Evolutionary conservation across 2,797 vertebrate species (phyloP).

Genomic region (Poecilia wingei): DNA sequence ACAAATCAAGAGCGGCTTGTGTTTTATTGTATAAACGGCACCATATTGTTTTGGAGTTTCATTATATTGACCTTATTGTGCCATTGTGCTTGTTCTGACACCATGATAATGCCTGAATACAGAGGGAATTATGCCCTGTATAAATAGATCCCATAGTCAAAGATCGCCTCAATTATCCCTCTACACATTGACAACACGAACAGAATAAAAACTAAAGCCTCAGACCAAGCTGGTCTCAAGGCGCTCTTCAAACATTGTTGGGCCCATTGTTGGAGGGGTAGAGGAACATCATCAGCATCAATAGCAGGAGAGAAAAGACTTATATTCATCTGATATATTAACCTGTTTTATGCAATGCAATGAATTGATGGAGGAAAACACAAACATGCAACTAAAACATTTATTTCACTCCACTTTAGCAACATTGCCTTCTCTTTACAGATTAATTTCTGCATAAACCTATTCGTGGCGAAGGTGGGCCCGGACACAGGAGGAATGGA

Average conservation of each 20-base stretch:
- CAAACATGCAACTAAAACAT: not conserved
- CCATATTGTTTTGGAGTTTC: conserved; percentile 83
- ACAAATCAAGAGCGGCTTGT: conserved; percentile 60
- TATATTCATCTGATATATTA: conserved; percentile 67
- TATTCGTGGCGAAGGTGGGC: not conserved
- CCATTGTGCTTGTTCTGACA: conserved; percentile 81
- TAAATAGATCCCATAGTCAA: conserved; percentile 82
- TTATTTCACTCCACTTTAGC: not conserved
- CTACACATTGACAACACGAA: conserved; percentile 78
- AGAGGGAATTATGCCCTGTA: conserved; percentile 81
- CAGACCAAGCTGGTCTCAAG: conserved; percentile 78
- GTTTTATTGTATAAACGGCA: conserved; percentile 73
- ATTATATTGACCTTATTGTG: conserved; percentile 84
- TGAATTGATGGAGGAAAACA: conserved; percentile 27
- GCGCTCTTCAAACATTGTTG: conserved; percentile 78
- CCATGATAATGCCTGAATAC: conserved; percentile 82
- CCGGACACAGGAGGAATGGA: not conserved
- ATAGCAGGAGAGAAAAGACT: conserved; percentile 64
- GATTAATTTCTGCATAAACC: not conserved
- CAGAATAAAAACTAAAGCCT: conserved; percentile 79
- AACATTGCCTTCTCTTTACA: not conserved
- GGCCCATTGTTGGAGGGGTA: conserved; percentile 69
- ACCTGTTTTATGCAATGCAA: conserved; percentile 49
- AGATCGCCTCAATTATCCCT: conserved; percentile 81
- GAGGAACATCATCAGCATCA: conserved; percentile 73